Percentiles rank a stretch among this genome's conserved stretches.
Evolutionary conservation across 2,797 vertebrate genomes (phyloP).

Genomic region (Platalea minor): DNA sequence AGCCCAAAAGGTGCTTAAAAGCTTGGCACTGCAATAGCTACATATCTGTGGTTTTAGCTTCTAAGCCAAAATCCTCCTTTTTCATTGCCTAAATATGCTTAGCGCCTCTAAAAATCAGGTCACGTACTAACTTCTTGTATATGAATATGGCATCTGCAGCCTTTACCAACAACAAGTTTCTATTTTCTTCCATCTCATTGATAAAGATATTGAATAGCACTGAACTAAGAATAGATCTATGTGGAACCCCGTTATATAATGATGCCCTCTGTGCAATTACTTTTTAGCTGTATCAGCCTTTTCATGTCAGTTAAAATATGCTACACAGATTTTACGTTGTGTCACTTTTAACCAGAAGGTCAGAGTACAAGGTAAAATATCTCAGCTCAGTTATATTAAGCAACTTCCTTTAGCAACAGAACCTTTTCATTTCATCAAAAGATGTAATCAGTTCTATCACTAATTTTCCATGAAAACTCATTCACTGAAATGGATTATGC

Average conservation of each 20-base stretch:
- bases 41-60: conserved; percentile 29
- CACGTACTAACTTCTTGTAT: conserved; percentile 65
- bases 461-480: conserved; percentile 29
- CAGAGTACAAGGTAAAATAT: conserved; percentile 35
- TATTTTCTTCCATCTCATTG: conserved; percentile 70
- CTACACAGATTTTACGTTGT: conserved; percentile 21
- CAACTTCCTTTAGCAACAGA: conserved; percentile 11
- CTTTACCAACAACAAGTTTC: conserved; percentile 68
- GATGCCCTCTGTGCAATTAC: conserved; percentile 61
- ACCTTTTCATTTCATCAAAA: conserved; percentile 24
- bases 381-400: neutral
- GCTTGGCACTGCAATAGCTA: neutral
- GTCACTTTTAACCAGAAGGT: conserved; percentile 58
- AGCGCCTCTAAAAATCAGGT: conserved; percentile 56
- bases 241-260: conserved; percentile 65
- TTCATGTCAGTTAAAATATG: conserved; percentile 10
- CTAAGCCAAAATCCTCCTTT: conserved; percentile 50
- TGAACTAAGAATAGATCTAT: conserved; percentile 61
- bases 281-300: conserved; percentile 60
- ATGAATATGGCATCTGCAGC: conserved; percentile 70
- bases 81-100: conserved; percentile 51
- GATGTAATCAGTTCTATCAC: conserved; percentile 15
- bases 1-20: conserved; percentile 35
- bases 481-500: conserved; percentile 20
- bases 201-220: conserved; percentile 68